Evolutionary conservation across 2,113 vertebrate species (phyloP).

Genomic region (Oryctolagus cuniculus): DNA sequence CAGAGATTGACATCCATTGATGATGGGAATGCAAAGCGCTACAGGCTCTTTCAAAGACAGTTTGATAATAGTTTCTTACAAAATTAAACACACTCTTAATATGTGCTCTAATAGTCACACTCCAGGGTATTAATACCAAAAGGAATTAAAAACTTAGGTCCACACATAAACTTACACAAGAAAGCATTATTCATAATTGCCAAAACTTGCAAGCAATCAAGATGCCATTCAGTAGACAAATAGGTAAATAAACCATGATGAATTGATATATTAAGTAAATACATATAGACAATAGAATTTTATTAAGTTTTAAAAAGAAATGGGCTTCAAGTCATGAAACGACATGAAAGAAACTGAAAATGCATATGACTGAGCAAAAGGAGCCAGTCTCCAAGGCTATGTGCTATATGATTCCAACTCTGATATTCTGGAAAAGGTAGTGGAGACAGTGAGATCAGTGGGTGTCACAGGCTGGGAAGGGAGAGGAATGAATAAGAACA

Average conservation of each 20-base stretch:
- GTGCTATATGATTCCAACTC: background rate
- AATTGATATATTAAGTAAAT: too few species aligned
- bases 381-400: background rate
- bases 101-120: background rate
- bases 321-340: background rate
- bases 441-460: background rate
- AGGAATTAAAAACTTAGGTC: background rate
- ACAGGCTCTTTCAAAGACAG: background rate
- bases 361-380: background rate
- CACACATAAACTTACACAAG: background rate
- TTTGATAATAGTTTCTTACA: background rate
- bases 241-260: background rate
- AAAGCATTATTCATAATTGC: background rate
- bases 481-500: background rate
- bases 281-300: background rate
- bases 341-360: background rate
- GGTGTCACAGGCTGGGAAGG: background rate
- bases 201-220: background rate
- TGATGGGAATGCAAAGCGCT: too few species aligned
- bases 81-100: background rate
- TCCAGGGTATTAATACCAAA: background rate
- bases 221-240: background rate
- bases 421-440: background rate
- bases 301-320: background rate
- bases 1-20: background rate